A percentile compares a stretch with the other conserved stretches of the same genome.
phyloP scores from a whole-genome alignment of 53 echinoderm and acorn worm genomes.

The Holothuria scabra region DNA sequence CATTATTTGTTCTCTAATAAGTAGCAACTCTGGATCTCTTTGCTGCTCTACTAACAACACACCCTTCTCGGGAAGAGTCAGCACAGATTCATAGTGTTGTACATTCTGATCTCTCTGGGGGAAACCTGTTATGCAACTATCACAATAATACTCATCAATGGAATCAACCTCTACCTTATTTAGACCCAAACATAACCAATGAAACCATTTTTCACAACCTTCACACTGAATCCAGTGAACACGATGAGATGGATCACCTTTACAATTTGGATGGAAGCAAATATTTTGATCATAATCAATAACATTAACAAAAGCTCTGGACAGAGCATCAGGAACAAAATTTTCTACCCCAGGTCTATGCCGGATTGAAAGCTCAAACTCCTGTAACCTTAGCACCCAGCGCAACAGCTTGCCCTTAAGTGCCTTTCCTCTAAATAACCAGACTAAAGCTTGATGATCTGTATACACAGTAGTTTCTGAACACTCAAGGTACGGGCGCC shows the following conservation, averaged over 20 bases:
- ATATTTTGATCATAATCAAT: constrained; percentile 29
- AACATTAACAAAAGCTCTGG: constrained; percentile 13
- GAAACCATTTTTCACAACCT: constrained; percentile 28
- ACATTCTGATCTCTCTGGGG: too few species aligned
- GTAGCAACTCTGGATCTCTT: too few species aligned
- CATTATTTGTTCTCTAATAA: too few species aligned
- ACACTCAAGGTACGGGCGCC: constrained; percentile 33
- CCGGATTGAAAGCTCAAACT: constrained; percentile 3
- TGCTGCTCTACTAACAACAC: too few species aligned
- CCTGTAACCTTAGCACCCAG: constrained; percentile 20
- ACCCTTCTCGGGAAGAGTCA: too few species aligned
- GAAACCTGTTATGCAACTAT: not conserved
- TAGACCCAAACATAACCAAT: constrained; percentile 15
- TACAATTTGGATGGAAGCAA: constrained; percentile 31
- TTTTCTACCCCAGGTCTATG: constrained; percentile 45
- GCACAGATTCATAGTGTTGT: too few species aligned
- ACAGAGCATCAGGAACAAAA: constrained; percentile 27
- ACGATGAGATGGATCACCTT: constrained; percentile 2
- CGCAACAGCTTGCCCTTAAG: constrained; percentile 34
- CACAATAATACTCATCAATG: not conserved
- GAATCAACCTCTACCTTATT: not conserved
- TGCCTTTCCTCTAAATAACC: constrained; percentile 10
- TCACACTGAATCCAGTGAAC: constrained; percentile 25
- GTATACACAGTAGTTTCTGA: too few species aligned
- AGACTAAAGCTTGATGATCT: too few species aligned